A percentile compares a stretch with the other conserved stretches of the same genome.
Conservation (phyloP, 1,140 invertebrate species). For the Odontomachus brunneus region DNA sequence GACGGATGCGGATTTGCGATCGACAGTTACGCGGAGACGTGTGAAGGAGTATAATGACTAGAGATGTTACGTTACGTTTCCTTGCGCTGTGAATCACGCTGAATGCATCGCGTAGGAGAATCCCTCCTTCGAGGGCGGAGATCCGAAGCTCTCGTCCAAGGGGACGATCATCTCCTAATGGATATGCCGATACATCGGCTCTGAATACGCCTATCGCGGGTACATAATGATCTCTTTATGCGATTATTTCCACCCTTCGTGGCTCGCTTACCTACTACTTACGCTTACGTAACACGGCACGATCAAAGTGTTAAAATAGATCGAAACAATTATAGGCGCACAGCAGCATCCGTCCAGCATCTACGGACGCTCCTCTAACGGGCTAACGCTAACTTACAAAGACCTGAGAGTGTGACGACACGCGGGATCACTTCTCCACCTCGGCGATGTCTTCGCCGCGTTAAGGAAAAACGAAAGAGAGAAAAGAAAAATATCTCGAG, state of each 20-base stretch:
- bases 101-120: slow-evolving; percentile 11
- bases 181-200: neutral
- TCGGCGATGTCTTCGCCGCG: no score
- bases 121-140: neutral
- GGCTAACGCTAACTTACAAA: slow-evolving; percentile 16
- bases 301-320: slow-evolving; percentile 32
- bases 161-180: neutral
- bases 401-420: neutral
- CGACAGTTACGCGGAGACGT: neutral
- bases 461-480: neutral
- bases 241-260: neutral
- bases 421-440: neutral
- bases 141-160: slow-evolving; percentile 12
- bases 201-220: neutral
- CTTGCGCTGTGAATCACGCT: neutral
- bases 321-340: slow-evolving; percentile 38
- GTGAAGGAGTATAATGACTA: slow-evolving; percentile 20
- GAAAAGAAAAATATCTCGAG: neutral
- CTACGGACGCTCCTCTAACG: neutral
- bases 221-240: slow-evolving; percentile 19
- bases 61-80: slow-evolving; percentile 11
- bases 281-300: slow-evolving; percentile 34
- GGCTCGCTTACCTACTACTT: neutral
- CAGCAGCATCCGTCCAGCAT: slow-evolving; percentile 5
- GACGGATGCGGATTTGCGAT: slow-evolving; percentile 30